A percentile compares a stretch with the other conserved stretches of the same genome.
Conservation (phyloP, 2,113 vertebrate species). For the Eleginops maclovinus region DNA sequence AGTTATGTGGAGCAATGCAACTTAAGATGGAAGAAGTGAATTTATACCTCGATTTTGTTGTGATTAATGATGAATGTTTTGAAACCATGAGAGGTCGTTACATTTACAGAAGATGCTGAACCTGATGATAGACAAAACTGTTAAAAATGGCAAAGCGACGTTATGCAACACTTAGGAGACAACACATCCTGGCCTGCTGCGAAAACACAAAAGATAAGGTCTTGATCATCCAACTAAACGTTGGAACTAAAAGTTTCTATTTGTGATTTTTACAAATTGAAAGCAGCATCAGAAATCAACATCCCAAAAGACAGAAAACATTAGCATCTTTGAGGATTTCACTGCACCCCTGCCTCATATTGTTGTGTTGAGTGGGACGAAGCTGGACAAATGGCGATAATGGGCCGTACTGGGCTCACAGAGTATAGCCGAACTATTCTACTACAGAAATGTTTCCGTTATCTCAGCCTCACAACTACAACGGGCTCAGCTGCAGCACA, state of each 20-base stretch:
- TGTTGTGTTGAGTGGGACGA: slow-evolving; percentile 36
- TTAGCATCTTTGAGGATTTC: neutral
- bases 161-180: neutral
- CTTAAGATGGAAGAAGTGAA: neutral
- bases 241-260: too few relatives aligned
- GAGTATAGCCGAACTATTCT: slow-evolving; percentile 62
- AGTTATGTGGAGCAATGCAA: neutral
- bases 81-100: neutral
- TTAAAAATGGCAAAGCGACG: neutral
- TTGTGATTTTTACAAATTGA: neutral
- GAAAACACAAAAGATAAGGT: neutral
- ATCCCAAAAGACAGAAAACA: neutral
- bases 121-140: neutral
- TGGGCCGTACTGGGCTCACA: slow-evolving; percentile 32
- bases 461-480: slow-evolving; percentile 52
- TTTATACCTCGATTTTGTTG: neutral
- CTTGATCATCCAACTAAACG: neutral
- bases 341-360: neutral
- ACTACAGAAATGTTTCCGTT: slow-evolving; percentile 70
- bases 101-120: slow-evolving; percentile 6
- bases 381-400: slow-evolving; percentile 67
- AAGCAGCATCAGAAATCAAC: neutral
- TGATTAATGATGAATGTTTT: neutral
- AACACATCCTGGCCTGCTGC: neutral
- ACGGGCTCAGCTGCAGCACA: slow-evolving; percentile 20